A percentile compares a stretch with the other conserved stretches of the same genome.
phyloP scores from a whole-genome alignment of 2,113 vertebrate species.

The Elaphurus davidianus region DNA sequence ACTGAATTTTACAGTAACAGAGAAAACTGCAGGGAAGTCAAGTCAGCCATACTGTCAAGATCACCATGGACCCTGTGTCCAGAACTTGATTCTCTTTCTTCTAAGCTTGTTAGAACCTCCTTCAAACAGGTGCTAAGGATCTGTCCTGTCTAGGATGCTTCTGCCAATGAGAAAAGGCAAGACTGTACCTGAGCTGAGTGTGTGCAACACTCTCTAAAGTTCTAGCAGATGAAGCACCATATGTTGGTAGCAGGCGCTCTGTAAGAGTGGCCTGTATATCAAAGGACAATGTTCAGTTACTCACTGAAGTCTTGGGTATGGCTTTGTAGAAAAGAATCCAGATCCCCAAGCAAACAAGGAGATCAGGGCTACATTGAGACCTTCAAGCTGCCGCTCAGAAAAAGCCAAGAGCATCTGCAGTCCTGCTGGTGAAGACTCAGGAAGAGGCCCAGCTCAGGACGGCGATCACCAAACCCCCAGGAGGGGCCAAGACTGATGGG shows the following conservation, averaged over 20 bases:
- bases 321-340: neutral
- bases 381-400: neutral
- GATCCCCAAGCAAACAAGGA: neutral
- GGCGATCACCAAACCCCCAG: accelerated
- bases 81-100: neutral
- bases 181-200: too few species aligned
- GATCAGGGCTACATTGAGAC: too few species aligned
- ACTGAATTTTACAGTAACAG: too few species aligned
- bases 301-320: neutral
- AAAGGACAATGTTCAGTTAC: neutral
- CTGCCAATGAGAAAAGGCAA: neutral
- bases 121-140: neutral
- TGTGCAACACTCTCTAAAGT: neutral
- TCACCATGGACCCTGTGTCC: neutral
- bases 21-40: neutral
- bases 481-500: neutral
- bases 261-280: neutral
- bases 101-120: neutral
- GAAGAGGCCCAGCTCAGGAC: neutral
- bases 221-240: neutral
- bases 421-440: neutral
- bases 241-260: neutral
- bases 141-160: neutral
- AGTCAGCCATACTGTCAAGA: neutral
- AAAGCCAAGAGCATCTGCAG: neutral